Base-by-base conservation (phyloP, 2,888 invertebrate genomes). In the Aphelenchoides bicaudatus region DNA sequence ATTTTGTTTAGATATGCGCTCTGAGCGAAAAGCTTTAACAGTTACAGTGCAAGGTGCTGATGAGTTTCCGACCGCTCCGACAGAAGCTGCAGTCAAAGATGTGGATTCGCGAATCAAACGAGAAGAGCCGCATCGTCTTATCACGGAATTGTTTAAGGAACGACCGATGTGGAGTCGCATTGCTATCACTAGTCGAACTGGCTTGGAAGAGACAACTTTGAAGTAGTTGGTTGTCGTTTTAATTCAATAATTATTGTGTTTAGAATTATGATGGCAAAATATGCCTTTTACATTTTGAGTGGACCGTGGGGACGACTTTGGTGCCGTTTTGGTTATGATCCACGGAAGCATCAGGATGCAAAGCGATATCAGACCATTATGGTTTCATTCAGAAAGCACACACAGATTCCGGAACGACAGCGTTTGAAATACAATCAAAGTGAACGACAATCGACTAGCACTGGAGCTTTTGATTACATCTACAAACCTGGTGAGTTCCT, bases 231-330 rank as follows among this genome's bases (percentile, higher is more conserved):
- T 3, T 1, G 34, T 10, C 19, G 21, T 27, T 58, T 59, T 27
- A 19, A 27, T 23, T 48, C 16, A n/a, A n/a, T 34, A 13, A 23
- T 48, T 2, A 16, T 28, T n/a, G 19, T 27, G 58, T 68, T 21
- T 57, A 72, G 77, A 61, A 53, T 86, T 57, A 84, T 92, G 13
- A 82, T 93, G 59, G 91, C 94, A 0, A 85, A 87, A 27, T 81
- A 90, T 2, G 89, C 90, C 0, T 88, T 89, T 79, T 90, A 90
- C 79, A 89, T 88, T 80, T 84, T 85, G 54, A 88, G 86, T 62
- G 96, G 98, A 0, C 96, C 93, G 0, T 98, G 93, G 91, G 84
- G 91, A 65, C 85, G 87, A 53, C 85, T 89, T 79, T 98, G 94
- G 89, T 87, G 90, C 0, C 86, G 84, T 70, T 87, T 87, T 76